Evolutionary conservation across 2,113 vertebrate genomes (phyloP).

Genomic region (Psophia crepitans): DNA sequence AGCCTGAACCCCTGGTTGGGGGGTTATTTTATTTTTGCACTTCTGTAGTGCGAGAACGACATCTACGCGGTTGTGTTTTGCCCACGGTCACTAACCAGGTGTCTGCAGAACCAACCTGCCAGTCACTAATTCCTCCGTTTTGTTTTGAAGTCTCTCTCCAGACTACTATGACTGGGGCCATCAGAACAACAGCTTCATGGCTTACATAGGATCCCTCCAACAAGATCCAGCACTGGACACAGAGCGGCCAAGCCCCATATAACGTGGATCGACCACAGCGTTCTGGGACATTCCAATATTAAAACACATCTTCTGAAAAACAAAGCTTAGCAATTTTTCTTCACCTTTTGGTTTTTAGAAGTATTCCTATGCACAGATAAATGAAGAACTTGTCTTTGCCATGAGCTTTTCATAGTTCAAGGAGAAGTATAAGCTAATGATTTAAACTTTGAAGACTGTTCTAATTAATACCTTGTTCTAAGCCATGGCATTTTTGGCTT

Average conservation of each 20-base stretch:
- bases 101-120: not conserved
- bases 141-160: conserved; percentile 79
- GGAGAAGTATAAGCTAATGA: conserved; percentile 63
- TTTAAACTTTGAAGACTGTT: conserved; percentile 53
- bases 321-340: conserved; percentile 1
- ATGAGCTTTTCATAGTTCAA: conserved; percentile 42
- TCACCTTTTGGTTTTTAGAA: conserved; percentile 28
- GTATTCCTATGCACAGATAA: conserved; percentile 18
- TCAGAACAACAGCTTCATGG: conserved; percentile 82
- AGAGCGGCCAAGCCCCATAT: conserved; percentile 77
- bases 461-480: conserved; percentile 45
- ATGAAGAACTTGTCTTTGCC: conserved; percentile 56
- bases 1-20: not conserved
- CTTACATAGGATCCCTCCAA: conserved; percentile 81
- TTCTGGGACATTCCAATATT: not conserved
- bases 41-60: not conserved
- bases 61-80: not conserved
- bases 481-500: conserved; percentile 26
- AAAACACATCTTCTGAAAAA: conserved; percentile 24
- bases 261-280: not conserved
- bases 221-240: conserved; percentile 70
- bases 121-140: not conserved
- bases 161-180: conserved; percentile 90
- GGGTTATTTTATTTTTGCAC: not conserved
- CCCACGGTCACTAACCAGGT: not conserved